Percentiles rank a stretch among this genome's conserved stretches.
phyloP scores from a whole-genome alignment of 2,113 vertebrate genomes.

The Neolamprologus tretocephalus region DNA sequence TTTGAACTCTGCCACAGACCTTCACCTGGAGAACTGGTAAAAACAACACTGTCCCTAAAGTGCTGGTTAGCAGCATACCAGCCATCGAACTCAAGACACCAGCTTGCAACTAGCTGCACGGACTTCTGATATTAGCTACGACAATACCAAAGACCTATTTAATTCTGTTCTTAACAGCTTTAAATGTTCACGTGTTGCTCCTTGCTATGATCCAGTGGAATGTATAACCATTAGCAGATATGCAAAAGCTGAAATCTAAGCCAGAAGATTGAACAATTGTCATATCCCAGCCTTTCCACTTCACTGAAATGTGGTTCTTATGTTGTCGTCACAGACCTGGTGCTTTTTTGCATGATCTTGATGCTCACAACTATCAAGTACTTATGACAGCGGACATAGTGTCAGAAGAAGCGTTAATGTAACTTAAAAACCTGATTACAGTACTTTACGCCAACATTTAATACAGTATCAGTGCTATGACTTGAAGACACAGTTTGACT shows the following conservation, averaged over 20 bases:
- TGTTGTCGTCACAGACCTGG: neutral
- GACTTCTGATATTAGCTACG: neutral
- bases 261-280: neutral
- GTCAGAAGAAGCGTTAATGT: neutral
- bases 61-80: neutral
- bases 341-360: constrained; percentile 2
- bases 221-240: neutral
- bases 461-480: constrained; percentile 44
- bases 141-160: constrained; percentile 7
- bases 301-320: neutral
- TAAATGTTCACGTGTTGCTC: neutral
- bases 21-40: constrained; percentile 96
- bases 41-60: neutral
- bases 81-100: neutral
- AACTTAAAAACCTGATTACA: neutral
- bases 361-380: constrained; percentile 15
- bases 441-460: constrained; percentile 2
- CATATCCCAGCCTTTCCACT: neutral
- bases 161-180: neutral
- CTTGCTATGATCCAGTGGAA: neutral
- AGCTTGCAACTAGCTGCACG: neutral
- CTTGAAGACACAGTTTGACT: constrained; percentile 56
- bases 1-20: constrained; percentile 92
- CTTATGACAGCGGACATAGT: neutral
- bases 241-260: neutral